A percentile compares a stretch with the other conserved stretches of the same genome.
Evolutionary conservation across 2,888 invertebrate species (phyloP).

Genomic region (Nomada flava): DNA sequence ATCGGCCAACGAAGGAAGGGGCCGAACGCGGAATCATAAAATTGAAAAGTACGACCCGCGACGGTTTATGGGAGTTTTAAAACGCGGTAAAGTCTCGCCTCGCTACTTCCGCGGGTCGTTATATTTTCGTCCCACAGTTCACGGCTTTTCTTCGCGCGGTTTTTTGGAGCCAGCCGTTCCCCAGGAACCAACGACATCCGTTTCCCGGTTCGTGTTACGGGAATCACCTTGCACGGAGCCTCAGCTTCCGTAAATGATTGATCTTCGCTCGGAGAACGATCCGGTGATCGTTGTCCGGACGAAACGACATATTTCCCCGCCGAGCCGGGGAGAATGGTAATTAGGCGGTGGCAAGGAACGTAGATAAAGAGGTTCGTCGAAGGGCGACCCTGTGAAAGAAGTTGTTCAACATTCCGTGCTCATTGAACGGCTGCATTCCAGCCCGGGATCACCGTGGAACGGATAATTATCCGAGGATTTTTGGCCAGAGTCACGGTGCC

Average conservation of each 20-base stretch:
- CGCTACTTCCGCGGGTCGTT: constrained; percentile 80
- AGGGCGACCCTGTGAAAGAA: constrained; percentile 59
- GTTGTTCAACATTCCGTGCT: constrained; percentile 66
- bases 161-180: constrained; percentile 76
- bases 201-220: constrained; percentile 17
- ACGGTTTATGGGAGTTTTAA: constrained; percentile 82
- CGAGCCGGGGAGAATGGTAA: constrained; percentile 21
- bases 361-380: constrained; percentile 14
- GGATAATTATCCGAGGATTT: constrained; percentile 79
- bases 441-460: constrained; percentile 63
- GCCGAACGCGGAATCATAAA: constrained; percentile 79
- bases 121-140: constrained; percentile 77
- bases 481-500: constrained; percentile 58
- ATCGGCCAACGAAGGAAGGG: constrained; percentile 52
- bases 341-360: constrained; percentile 40
- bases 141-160: constrained; percentile 57
- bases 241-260: background rate
- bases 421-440: constrained; percentile 71
- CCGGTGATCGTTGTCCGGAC: background rate
- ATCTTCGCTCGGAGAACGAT: background rate
- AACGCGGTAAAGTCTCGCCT: constrained; percentile 81
- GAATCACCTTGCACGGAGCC: background rate
- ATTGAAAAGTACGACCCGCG: constrained; percentile 82
- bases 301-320: background rate
- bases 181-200: constrained; percentile 2